A percentile compares a stretch with the other conserved stretches of the same genome.
Evolutionary conservation across 2,113 vertebrate species (phyloP).

Genomic region (Gymnorhina tibicen): DNA sequence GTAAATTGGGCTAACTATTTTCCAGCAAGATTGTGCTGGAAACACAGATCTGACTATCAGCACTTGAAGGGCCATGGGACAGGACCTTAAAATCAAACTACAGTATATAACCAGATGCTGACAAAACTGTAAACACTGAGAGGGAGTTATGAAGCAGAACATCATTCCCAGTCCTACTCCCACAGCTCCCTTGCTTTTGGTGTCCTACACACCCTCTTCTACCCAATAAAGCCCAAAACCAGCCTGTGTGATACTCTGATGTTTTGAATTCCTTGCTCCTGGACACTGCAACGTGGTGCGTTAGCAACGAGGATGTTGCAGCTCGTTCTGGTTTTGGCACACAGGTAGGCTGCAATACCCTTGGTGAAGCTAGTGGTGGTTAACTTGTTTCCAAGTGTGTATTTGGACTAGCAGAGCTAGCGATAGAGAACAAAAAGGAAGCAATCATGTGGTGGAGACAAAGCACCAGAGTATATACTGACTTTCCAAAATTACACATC

Average conservation of each 20-base stretch:
- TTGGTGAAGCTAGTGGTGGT: neutral
- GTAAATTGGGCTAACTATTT: neutral
- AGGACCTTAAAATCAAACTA: neutral
- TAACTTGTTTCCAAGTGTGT: neutral
- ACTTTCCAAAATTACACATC: neutral
- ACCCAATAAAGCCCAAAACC: rapidly evolving
- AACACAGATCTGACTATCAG: neutral
- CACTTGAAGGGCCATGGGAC: neutral
- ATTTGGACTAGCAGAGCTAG: neutral
- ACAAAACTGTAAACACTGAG: neutral
- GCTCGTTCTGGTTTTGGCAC: neutral
- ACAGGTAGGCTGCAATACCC: neutral
- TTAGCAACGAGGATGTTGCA: neutral
- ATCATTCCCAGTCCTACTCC: neutral
- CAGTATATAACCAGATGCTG: neutral
- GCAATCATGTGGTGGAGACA: rapidly evolving
- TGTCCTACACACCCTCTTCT: neutral
- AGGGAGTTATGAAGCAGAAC: neutral
- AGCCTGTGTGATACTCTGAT: no score
- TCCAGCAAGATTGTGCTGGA: neutral
- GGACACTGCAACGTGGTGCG: neutral
- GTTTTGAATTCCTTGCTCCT: neutral
- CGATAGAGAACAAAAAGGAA: neutral
- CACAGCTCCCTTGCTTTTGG: neutral
- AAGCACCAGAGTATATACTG: neutral